Base-by-base conservation (phyloP, 2,113 vertebrate genomes). In the Pterophyllum scalare region DNA sequence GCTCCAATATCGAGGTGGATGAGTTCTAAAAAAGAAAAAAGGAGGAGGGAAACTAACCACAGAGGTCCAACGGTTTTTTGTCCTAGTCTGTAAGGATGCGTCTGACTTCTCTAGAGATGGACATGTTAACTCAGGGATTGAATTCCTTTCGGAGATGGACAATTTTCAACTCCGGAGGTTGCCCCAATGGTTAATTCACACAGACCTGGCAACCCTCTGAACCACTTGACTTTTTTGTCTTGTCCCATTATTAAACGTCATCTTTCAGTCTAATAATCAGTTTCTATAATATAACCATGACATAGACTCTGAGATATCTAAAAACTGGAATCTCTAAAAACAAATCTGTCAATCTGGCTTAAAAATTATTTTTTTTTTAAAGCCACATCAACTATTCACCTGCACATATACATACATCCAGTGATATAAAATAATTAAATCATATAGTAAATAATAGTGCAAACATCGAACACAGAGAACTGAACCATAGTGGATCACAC, bases 401-500 rank as follows among this genome's bases (percentile, higher is more conserved):
- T 38, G 52, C 31, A 76, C 14, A 54, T 26, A 24, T 3, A 54
- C 4, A 54, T 3, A 35, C n/a, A 70, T 76, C 8, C 20, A 77
- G 26, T 22, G 15, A 4, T 59, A 56, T 15, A 31, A 14, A 46
- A 70, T 19, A 62, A 82, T 35, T 0, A 81, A 61, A 46, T 56
- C 5, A 26, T 46, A 59, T 40, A 33, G 33, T 33, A 46, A 81
- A 81, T 49, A 80, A 67, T 40, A 12, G 7, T 43, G 26, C 20
- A 75, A 70, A 67, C 4, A 57, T 5, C 49, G 67, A 82, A 65
- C 38, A 85, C 57, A 75, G 58, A 84, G 40, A 83, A 61, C 0
- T 65, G 77, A 83, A 80, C 76, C 43, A 52, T 7, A 49, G 61
- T 40, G 46, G 74, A 85, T 77, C 67, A 82, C 82, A 84, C 77